phyloP scores from a whole-genome alignment of 2,113 vertebrate genomes.

The Corvus moneduloides region DNA sequence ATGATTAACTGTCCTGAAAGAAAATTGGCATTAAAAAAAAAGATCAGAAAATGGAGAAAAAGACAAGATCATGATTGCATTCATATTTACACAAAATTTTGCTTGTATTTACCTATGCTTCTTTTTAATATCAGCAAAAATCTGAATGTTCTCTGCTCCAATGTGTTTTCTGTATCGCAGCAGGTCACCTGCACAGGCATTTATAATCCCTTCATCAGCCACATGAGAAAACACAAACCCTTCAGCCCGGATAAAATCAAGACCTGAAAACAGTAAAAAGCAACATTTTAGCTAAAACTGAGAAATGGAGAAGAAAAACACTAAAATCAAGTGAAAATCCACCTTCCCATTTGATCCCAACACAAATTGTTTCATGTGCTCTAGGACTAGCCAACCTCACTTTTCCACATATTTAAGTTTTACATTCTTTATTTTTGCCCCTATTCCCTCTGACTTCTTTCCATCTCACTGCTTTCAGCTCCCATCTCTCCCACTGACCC shows the following conservation, averaged over 20 bases:
- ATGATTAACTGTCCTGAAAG: background rate
- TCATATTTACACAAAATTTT: background rate
- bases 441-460: background rate
- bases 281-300: background rate
- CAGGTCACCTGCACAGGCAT: constrained; percentile 80
- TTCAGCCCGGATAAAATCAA: constrained; percentile 83
- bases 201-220: constrained; percentile 83
- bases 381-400: background rate
- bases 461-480: background rate
- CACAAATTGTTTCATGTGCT: background rate
- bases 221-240: constrained; percentile 83
- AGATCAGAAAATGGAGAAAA: background rate
- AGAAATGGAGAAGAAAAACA: background rate
- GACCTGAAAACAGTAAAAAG: constrained; percentile 52
- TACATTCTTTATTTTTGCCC: background rate
- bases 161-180: constrained; percentile 79
- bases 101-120: constrained; percentile 83
- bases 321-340: background rate
- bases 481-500: background rate
- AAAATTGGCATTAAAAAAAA: background rate
- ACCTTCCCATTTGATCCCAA: background rate
- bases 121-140: constrained; percentile 91
- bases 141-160: constrained; percentile 83
- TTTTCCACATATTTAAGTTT: background rate
- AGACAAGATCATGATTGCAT: background rate